Base-by-base conservation (phyloP, 2,113 vertebrate genomes). In the Mirza zaza region DNA sequence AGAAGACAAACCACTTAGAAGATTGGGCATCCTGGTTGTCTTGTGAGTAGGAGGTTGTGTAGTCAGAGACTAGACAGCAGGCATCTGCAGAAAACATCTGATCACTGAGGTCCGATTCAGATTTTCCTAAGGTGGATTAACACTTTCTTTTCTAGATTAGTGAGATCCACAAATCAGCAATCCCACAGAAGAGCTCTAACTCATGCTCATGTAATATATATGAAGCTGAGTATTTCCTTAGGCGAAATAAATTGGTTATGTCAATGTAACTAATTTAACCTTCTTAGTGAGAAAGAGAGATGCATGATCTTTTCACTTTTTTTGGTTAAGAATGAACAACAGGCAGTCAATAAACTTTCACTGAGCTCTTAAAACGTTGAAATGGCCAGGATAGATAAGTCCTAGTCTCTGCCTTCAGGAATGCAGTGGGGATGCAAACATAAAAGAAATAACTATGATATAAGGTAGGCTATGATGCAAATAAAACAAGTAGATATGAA, bases 211-310 rank as follows among this genome's bases (percentile, higher is more conserved):
- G 36, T 39, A 73, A 79, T 55, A 83, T 75, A 71, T 36, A 79
- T 92, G 39, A 91, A 96, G 13, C 27, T 82, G 59, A 8, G 6
- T 68, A 87, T 94, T 95, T 95, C 92, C 82, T 70, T 81, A 59
- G 81, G 85, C 57, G n/a, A 91, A 84, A 95, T 48, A 81, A 92
- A 93, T 39, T 63, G 88, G 50, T 76, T 29, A 81, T 65, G 87
- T 96, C 52, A 70, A 71, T 68, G 15, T 68, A 90, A 36, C n/a
- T 83, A 57, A 61, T 81, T 80, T 81, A 82, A 87, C 15, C 48
- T 85, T 84, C 45, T 50, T 82, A 71, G 34, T 82, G 52, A 90
- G 32, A 87, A 92, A 73, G 25, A 55, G 5, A 70, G 39, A 2
- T 45, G 48, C 27, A 34, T 76, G 18, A 20, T 45, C 23, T 94